phyloP scores from a whole-genome alignment of 92 coral and sea anemone species.

The Muricea muricata region DNA sequence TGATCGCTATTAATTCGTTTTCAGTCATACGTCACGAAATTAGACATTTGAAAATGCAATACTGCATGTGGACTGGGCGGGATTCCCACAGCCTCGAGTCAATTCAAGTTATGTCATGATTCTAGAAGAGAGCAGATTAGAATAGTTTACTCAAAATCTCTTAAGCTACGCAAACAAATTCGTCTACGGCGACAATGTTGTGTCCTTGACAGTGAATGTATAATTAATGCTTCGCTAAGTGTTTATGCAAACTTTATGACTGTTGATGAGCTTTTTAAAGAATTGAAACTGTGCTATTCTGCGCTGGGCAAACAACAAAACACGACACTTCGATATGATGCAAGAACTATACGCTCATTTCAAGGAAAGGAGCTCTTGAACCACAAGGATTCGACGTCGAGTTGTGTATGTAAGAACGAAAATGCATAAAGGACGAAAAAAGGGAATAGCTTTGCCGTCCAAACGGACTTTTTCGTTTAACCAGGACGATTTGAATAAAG shows the following conservation, averaged over 20 bases:
- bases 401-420: not conserved
- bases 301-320: not conserved
- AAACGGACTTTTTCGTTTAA: not conserved
- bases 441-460: slow-evolving; percentile 12
- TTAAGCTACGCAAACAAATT: not conserved
- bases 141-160: not conserved
- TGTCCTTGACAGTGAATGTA: slow-evolving; percentile 4
- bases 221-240: not conserved
- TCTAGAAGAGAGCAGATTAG: not conserved
- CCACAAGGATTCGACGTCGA: not conserved
- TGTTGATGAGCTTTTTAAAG: not conserved
- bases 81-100: not conserved
- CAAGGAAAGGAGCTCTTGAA: not conserved
- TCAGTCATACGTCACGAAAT: too few relatives aligned
- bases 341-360: not conserved
- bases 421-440: slow-evolving; percentile 3
- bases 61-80: too few relatives aligned
- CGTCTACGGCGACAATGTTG: not conserved
- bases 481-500: not conserved
- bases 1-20: too few relatives aligned
- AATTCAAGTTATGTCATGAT: not conserved
- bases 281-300: not conserved
- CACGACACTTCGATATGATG: not conserved
- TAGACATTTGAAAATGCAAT: too few relatives aligned
- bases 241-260: slow-evolving; percentile 35